Evolutionary conservation across 1,140 invertebrate genomes (phyloP), one percentile per base, ranked within the genome.

Genomic region (Araneus ventricosus): DNA sequence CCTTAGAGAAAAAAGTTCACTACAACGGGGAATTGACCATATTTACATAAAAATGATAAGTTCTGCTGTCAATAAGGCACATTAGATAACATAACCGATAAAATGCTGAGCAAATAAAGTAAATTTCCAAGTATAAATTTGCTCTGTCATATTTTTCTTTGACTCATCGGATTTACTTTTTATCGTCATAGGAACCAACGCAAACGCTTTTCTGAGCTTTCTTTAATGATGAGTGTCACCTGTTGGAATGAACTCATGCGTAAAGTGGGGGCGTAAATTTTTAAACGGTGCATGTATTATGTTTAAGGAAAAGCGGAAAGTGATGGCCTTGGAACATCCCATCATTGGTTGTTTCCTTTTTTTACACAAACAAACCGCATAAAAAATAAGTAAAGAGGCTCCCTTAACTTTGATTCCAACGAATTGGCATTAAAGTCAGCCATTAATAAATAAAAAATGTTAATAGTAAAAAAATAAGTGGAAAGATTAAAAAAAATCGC

Each of bases 281-380:
- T 86, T 86, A 86, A 86, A 59, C 84, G 84, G n/a, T 59, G 52
- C 84, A 45, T 34, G 84, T 59, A 86, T 86, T 86, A 20, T 22
- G 27, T 20, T 57, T 86, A 57, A 86, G 30, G 30, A 84, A 84
- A 41, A 30, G 41, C 45, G 52, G 17, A 86, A 22, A 86, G 59
- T 86, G 41, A 37, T 34, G 30, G 30, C 84, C 84, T 86, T 86
- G 52, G 34, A 27, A 20, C 3, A 10, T 17, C 30, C 4, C 14
- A 17, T 75, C 27, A 34, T 34, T 57, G 20, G 20, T 34, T 6
- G 0, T 20, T 20, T 52, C 45, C 45, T 52, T 17, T 52, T 52
- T 52, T 52, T 52, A 14, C 10, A 14, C 10, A 52, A 52, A 45
- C 6, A 45, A 6, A 45, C 0, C 45, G 1, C 45, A 52, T 52